Base-by-base conservation (phyloP, 2,797 vertebrate species). In the Glyptemys insculpta region DNA sequence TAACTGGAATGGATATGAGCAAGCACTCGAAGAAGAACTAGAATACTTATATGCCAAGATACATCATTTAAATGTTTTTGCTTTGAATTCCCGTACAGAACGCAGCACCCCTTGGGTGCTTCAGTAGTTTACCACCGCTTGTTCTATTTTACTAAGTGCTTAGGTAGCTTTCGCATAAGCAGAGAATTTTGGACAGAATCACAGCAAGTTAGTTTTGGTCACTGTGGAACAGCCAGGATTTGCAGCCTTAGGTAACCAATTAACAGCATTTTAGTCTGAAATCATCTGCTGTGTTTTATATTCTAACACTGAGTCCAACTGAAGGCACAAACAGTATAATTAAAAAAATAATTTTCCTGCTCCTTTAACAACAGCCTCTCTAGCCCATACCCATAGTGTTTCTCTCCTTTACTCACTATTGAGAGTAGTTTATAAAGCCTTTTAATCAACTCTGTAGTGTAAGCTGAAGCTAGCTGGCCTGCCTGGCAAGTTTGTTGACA, bases 161-260 rank as follows among this genome's bases (percentile, higher is more conserved):
- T 84, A 92, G 3, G 86, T 78, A 79, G 53, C 44, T 93, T 93
- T 57, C 62, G 52, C n/a, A 3, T 50, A 94, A 92, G 7, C 72
- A 27, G 41, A 85, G 44, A 96, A 92, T 83, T 87, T 68, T 83
- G 34, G 74, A 83, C 87, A 27, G 2, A 79, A 88, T 65, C 41
- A 74, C 11, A 91, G 92, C 93, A 83, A 89, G 87, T 91, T 83
- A 92, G 65, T 87, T 62, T 90, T 95, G 88, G 82, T 56, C 85
- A 92, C 86, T 44, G 49, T 83, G 81, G 76, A 89, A 92, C 52
- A 94, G 4, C 9, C 7, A 25, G 9, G 18, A 29, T 92, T 91
- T 85, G 44, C 23, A 96, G 89, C 85, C 91, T 59, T 92, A 93
- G 82, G 83, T 96, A 90, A 96, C 97, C 95, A 97, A 96, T 97